A percentile compares a stretch with the other conserved stretches of the same genome.
Conservation (phyloP, 2,797 vertebrate species). For the Sebastes iracundus region DNA sequence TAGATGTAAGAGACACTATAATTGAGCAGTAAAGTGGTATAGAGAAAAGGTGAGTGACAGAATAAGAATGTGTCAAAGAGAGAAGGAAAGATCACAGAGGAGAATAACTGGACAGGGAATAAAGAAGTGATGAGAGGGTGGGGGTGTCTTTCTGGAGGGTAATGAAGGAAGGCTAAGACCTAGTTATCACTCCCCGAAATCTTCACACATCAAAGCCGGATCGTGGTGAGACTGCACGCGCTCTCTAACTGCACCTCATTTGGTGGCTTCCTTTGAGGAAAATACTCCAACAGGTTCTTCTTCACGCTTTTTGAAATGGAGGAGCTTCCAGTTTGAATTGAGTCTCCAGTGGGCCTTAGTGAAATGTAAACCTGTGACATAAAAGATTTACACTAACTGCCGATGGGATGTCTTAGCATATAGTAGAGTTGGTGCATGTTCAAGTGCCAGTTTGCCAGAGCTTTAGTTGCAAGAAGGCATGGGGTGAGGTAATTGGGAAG, state of each 20-base stretch:
- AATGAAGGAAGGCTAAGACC: conserved; percentile 63
- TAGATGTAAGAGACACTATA: conserved; percentile 10
- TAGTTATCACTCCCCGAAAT: conserved; percentile 66
- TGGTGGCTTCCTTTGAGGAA: conserved; percentile 45
- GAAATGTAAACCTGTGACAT: conserved; percentile 37
- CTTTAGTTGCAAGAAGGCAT: not conserved
- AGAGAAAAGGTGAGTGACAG: conserved; percentile 38
- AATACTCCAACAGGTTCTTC: conserved; percentile 35
- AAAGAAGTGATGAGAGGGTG: conserved; percentile 44
- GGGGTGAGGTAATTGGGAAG: not conserved
- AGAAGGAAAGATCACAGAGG: conserved; percentile 48
- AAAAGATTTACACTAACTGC: conserved; percentile 19
- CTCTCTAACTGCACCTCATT: conserved; percentile 55
- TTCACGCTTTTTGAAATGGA: conserved; percentile 32
- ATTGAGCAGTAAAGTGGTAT: conserved; percentile 32
- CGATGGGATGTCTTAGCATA: not conserved
- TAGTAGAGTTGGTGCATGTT: not conserved
- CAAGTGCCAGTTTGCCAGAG: not conserved
- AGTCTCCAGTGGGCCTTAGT: conserved; percentile 24
- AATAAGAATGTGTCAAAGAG: conserved; percentile 46
- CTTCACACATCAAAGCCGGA: conserved; percentile 65
- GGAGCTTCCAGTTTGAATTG: conserved; percentile 36
- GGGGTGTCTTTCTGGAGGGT: conserved; percentile 47
- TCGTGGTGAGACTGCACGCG: conserved; percentile 36
- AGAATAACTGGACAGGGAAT: conserved; percentile 31